Percentiles rank a stretch among this genome's conserved stretches.
Conservation (phyloP, 2,888 invertebrate genomes). For the Parnassius mnemosyne region DNA sequence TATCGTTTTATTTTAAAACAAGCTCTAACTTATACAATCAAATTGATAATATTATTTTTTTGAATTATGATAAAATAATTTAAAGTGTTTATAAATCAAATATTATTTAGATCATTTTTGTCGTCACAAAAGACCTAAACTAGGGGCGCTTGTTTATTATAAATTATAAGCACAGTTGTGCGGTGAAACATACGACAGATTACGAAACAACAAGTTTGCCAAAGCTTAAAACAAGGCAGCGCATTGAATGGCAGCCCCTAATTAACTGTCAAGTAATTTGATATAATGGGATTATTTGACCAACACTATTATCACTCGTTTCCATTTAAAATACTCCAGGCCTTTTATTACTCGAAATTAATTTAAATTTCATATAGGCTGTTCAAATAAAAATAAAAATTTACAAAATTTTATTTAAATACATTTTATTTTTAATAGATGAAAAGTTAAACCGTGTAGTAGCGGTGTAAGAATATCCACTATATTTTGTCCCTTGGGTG, state of each 20-base stretch:
- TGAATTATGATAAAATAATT: no score
- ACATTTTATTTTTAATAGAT: no score
- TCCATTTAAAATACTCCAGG: conserved; percentile 37
- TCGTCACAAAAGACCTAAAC: conserved; percentile 69
- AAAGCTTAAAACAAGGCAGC: conserved; percentile 56
- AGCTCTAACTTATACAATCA: no score
- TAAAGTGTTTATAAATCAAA: conserved; percentile 41
- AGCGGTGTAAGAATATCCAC: no score
- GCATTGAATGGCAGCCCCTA: conserved; percentile 67
- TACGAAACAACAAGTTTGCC: conserved; percentile 63
- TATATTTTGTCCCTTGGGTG: no score
- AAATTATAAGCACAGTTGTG: conserved; percentile 67
- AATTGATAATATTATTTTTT: no score
- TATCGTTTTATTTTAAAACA: no score
- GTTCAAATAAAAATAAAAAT: no score
- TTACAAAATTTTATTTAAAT: no score
- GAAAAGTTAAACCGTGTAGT: no score
- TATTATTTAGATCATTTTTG: conserved; percentile 70
- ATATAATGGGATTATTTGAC: conserved; percentile 50
- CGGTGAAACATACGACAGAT: conserved; percentile 60
- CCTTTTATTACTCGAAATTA: no score
- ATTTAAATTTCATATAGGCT: no score
- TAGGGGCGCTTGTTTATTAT: conserved; percentile 52
- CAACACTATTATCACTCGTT: conserved; percentile 33
- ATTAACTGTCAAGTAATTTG: conserved; percentile 76